Conservation (phyloP, 1,140 invertebrate genomes). For the Agraylea sexmaculata region DNA sequence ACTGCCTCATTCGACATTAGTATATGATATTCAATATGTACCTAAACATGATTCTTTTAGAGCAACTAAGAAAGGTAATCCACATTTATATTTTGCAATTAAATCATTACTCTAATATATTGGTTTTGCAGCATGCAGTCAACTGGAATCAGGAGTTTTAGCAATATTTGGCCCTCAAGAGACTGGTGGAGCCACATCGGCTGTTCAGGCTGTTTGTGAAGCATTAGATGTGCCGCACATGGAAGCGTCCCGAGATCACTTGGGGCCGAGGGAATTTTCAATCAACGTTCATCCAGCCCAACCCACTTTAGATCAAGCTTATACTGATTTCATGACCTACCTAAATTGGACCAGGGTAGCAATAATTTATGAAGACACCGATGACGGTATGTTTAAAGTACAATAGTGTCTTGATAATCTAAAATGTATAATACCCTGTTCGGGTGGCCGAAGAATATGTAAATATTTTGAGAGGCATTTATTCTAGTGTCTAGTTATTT, state of each 20-base stretch:
- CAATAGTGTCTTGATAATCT: too few species aligned
- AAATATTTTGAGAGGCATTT: too few species aligned
- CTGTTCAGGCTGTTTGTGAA: conserved; percentile 83
- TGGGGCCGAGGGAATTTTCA: conserved; percentile 52
- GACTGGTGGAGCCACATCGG: conserved; percentile 67
- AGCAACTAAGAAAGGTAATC: conserved; percentile 78
- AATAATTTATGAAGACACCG: conserved; percentile 79
- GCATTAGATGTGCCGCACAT: conserved; percentile 81
- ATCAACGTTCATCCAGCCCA: conserved; percentile 85
- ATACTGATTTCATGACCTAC: conserved; percentile 76
- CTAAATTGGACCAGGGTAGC: conserved; percentile 90
- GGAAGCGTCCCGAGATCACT: conserved; percentile 49
- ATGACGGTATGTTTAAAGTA: conserved; percentile 21
- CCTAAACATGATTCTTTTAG: conserved; percentile 71
- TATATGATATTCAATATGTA: conserved; percentile 85
- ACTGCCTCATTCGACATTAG: conserved; percentile 72
- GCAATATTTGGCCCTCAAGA: conserved; percentile 84
- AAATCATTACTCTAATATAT: conserved; percentile 1
- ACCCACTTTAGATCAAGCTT: conserved; percentile 70
- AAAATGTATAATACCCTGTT: too few species aligned
- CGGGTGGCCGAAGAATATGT: too few species aligned
- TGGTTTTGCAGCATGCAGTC: conserved; percentile 64
- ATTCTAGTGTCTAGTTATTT: too few species aligned
- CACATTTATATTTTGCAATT: conserved; percentile 10
- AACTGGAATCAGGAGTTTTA: conserved; percentile 73